These are phyloP conservation scores for Uropetala carovei DNA, from an alignment of 2,888 invertebrate genomes.

Conservation along the genomic window DNA sequence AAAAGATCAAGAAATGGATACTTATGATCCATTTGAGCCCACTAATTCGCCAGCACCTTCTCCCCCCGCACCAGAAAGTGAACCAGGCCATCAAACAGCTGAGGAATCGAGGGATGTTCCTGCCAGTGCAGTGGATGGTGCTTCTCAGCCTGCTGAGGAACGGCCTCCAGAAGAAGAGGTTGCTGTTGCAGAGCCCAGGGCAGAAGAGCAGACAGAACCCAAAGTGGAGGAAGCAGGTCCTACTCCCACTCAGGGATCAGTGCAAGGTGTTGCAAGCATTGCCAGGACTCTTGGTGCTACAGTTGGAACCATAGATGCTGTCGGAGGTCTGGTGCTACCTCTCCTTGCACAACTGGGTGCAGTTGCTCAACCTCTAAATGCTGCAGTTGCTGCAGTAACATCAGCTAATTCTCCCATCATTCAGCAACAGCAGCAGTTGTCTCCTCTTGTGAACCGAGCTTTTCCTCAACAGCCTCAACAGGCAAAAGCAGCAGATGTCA, in stretches of 20 bases:
- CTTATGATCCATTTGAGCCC: constrained; percentile 94
- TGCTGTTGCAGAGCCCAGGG: constrained; percentile 49
- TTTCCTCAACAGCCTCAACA: constrained; percentile 54
- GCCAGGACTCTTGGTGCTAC: constrained; percentile 65
- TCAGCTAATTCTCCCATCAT: constrained; percentile 66
- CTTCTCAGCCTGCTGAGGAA: constrained; percentile 36
- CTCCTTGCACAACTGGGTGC: constrained; percentile 50
- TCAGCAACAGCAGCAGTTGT: constrained; percentile 42
- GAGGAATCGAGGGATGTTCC: constrained; percentile 60
- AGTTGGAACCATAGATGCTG: constrained; percentile 40
- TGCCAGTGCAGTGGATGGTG: background rate
- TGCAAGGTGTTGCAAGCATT: constrained; percentile 65
- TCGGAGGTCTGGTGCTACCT: constrained; percentile 44
- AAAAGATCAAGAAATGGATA: constrained; percentile 76
- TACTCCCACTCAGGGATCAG: background rate
- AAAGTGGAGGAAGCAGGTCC: constrained; percentile 25
- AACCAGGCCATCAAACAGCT: constrained; percentile 69
- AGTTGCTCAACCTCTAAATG: constrained; percentile 60
- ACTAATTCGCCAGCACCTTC: constrained; percentile 81
- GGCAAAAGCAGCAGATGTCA: constrained; percentile 58
- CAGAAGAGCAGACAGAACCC: constrained; percentile 22
- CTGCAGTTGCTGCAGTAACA: constrained; percentile 65
- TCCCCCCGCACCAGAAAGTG: constrained; percentile 65
- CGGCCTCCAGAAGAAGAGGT: constrained; percentile 43
- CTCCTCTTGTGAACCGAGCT: constrained; percentile 49